These are phyloP conservation scores for Vanacampus margaritifer DNA, from an alignment of 2,113 vertebrate species.

Conservation along the genomic window DNA sequence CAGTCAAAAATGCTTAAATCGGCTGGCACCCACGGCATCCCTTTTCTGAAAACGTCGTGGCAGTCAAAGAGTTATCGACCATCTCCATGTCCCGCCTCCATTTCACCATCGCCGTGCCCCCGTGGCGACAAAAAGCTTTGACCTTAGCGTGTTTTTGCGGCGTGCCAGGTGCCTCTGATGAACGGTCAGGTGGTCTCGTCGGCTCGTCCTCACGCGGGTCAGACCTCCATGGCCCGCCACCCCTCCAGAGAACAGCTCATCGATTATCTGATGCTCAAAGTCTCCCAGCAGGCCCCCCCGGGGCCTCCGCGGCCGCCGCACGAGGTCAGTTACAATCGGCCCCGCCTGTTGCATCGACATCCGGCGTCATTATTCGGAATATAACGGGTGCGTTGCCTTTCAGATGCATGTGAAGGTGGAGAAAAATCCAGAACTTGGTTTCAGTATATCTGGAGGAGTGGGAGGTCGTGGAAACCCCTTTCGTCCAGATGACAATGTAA, in stretches of 20 bases:
- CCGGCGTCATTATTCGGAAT: background rate
- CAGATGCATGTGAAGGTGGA: slow-evolving; percentile 91
- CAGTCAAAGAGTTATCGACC: too few species aligned
- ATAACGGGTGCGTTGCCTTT: slow-evolving; percentile 31
- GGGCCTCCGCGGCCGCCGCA: slow-evolving; percentile 75
- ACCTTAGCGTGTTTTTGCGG: background rate
- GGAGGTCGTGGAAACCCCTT: slow-evolving; percentile 96
- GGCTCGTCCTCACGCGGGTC: slow-evolving; percentile 79
- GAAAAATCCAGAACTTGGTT: slow-evolving; percentile 97
- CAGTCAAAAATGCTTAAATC: too few species aligned
- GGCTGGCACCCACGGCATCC: too few species aligned
- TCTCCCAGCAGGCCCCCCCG: slow-evolving; percentile 83
- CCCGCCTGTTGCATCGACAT: background rate
- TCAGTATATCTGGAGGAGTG: slow-evolving; percentile 98
- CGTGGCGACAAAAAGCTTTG: background rate
- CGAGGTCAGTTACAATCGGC: slow-evolving; percentile 70
- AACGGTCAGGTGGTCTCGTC: slow-evolving; percentile 90
- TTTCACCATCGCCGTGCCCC: background rate
- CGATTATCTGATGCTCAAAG: slow-evolving; percentile 96
- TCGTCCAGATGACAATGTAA: slow-evolving; percentile 90
- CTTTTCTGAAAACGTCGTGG: too few species aligned
- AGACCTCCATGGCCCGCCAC: slow-evolving; percentile 84
- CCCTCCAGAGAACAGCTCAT: slow-evolving; percentile 95
- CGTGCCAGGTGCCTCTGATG: slow-evolving; percentile 86
- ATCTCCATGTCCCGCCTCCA: background rate